phyloP scores from a whole-genome alignment of 2,113 vertebrate genomes.

The Crotalus tigris region DNA sequence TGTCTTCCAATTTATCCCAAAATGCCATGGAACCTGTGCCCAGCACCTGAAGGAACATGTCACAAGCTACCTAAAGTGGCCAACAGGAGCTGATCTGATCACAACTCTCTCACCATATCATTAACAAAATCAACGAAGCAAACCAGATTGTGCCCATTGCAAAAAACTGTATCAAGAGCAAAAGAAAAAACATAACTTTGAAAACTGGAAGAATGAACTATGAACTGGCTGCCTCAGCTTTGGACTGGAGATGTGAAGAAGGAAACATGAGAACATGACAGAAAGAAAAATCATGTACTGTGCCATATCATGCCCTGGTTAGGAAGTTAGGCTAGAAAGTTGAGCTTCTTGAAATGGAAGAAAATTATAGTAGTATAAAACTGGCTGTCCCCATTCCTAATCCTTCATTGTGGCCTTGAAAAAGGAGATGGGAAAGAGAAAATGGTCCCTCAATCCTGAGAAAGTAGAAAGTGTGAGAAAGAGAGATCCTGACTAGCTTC shows the following conservation, averaged over 20 bases:
- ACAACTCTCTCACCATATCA: background rate
- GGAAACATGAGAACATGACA: too few species aligned
- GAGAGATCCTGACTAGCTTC: background rate
- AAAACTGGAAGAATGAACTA: background rate
- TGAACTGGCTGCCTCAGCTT: background rate
- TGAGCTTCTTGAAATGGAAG: background rate
- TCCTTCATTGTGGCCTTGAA: background rate
- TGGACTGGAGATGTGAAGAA: background rate
- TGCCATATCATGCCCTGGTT: background rate
- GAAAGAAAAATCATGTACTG: background rate
- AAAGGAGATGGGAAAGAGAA: background rate
- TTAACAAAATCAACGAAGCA: background rate
- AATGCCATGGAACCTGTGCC: background rate
- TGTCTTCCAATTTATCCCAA: background rate
- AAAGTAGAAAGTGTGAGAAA: background rate
- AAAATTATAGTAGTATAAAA: background rate
- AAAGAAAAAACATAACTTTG: background rate
- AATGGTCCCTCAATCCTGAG: background rate
- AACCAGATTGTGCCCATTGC: background rate
- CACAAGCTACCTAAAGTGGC: background rate
- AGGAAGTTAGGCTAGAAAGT: background rate
- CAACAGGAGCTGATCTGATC: background rate
- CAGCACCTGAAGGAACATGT: background rate
- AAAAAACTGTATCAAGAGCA: background rate
- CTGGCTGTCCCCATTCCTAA: background rate